A percentile compares a stretch with the other conserved stretches of the same genome.
These are phyloP conservation scores for Serrognathus titanus DNA, from an alignment of 2,888 invertebrate species.

Conservation along the genomic window DNA sequence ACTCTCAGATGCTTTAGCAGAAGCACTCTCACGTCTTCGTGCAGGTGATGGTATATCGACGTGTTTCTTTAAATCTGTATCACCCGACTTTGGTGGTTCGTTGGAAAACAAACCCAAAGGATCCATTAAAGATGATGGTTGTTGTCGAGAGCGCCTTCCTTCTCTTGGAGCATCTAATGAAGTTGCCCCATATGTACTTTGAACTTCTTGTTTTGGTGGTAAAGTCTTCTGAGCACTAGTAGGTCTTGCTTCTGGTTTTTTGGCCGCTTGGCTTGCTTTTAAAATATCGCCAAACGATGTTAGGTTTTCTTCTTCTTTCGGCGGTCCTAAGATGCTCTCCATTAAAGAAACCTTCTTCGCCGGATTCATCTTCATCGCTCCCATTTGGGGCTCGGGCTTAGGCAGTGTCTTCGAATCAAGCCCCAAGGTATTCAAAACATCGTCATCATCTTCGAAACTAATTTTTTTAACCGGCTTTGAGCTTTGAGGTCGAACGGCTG, in stretches of 20 bases:
- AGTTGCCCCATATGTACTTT: constrained; percentile 32
- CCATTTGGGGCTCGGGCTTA: constrained; percentile 18
- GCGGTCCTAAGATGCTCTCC: constrained; percentile 39
- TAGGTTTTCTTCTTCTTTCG: constrained; percentile 33
- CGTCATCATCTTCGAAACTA: constrained; percentile 38
- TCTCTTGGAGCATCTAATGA: constrained; percentile 29
- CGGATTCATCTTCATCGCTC: constrained; percentile 8
- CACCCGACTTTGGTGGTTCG: constrained; percentile 29
- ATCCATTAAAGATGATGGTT: constrained; percentile 50
- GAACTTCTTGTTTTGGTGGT: constrained; percentile 36
- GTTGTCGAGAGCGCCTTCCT: constrained; percentile 32
- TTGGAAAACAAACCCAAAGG: constrained; percentile 53
- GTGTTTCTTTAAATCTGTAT: constrained; percentile 9
- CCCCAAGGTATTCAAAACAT: constrained; percentile 38
- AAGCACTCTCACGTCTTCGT: background rate
- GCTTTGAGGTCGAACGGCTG: constrained; percentile 7
- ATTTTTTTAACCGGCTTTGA: constrained; percentile 31
- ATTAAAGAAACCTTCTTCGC: constrained; percentile 37
- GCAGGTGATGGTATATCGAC: constrained; percentile 4
- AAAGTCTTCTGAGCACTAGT: constrained; percentile 39
- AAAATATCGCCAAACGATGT: constrained; percentile 40
- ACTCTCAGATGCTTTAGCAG: background rate
- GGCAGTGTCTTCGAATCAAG: constrained; percentile 26
- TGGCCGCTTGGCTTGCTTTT: constrained; percentile 34
- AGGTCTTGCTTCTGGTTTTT: constrained; percentile 26